Base-by-base conservation (phyloP, 2,113 vertebrate species). In the Centropus bengalensis region DNA sequence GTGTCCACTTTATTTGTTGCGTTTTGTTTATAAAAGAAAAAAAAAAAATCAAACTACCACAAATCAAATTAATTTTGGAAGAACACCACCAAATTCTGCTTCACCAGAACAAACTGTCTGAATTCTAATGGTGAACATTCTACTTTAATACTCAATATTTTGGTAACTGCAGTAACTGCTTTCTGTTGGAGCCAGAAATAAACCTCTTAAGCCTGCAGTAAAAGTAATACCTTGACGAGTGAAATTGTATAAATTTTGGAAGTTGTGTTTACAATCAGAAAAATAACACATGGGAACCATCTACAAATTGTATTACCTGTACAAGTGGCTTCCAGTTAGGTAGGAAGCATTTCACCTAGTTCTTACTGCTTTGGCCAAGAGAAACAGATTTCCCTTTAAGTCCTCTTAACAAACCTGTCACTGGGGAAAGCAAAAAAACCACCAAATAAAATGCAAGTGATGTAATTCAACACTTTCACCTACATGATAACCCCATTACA, bases 111-210 rank as follows among this genome's bases (percentile, higher is more conserved):
- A 66, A 24, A 64, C 71, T 38, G 30, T 32, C 51, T 38, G 85
- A 92, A 77, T 74, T 62, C 40, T 84, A 49, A 63, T 85, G 44
- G 47, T 73, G 81, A 89, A 73, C 21, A 4, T 85, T 91, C 26
- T 49, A 59, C 62, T 62, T 86, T 73, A 85, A n/a, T 56, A 75
- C 58, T 92, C 75, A 89, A 42, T 86, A 75, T 94, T 94, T 94
- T 82, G 75, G 92, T 89, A 88, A 64, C 59, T 91, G 54, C 56
- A 71, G 91, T 85, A 93, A 97, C 88, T 88, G 58, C 68, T 95
- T 92, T 94, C 58, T 87, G 68, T 87, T 90, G 20, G 33, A 94
- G 76, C 40, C 87, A 94, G 77, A 93, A 96, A 95, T 93, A 96
- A 94, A 88, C 85, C 76, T 86, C 82, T 94, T 96, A 85, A 92